phyloP scores from a whole-genome alignment of 2,113 vertebrate species.

The Nyctibius bracteatus region DNA sequence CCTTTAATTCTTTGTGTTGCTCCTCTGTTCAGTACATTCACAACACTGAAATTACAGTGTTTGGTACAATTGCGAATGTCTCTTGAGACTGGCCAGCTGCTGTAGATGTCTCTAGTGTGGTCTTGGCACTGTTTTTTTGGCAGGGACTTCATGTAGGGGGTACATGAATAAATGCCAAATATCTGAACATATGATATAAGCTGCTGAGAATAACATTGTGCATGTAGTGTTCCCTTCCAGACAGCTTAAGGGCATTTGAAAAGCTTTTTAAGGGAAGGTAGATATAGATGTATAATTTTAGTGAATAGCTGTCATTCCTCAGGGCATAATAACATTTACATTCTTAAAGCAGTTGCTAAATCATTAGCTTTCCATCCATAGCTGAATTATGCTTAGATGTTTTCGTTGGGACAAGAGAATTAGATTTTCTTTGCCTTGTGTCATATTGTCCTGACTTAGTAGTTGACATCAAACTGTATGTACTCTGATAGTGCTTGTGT shows the following conservation, averaged over 20 bases:
- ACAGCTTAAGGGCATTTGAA: neutral
- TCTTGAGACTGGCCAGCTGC: neutral
- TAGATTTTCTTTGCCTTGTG: neutral
- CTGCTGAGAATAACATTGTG: slow-evolving; percentile 39
- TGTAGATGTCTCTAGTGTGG: neutral
- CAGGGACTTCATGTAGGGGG: neutral
- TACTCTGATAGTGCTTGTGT: neutral
- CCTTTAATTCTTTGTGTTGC: neutral
- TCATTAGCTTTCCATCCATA: neutral
- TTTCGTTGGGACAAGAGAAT: neutral
- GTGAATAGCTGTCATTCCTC: neutral
- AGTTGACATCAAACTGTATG: neutral
- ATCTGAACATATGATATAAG: slow-evolving; percentile 33
- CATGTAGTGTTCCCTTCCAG: neutral
- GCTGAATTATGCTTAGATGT: neutral
- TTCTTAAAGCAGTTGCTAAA: slow-evolving; percentile 20
- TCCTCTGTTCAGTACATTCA: neutral
- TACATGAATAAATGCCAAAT: slow-evolving; percentile 38
- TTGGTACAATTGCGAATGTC: neutral
- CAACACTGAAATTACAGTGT: neutral
- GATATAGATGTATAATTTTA: neutral
- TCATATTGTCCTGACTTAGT: neutral
- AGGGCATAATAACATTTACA: neutral
- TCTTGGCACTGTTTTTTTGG: slow-evolving; percentile 8
- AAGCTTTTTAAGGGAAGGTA: slow-evolving; percentile 50